Percentiles rank a stretch among this genome's conserved stretches.
Conservation (phyloP, 2,113 vertebrate species). For the Picathartes gymnocephalus region DNA sequence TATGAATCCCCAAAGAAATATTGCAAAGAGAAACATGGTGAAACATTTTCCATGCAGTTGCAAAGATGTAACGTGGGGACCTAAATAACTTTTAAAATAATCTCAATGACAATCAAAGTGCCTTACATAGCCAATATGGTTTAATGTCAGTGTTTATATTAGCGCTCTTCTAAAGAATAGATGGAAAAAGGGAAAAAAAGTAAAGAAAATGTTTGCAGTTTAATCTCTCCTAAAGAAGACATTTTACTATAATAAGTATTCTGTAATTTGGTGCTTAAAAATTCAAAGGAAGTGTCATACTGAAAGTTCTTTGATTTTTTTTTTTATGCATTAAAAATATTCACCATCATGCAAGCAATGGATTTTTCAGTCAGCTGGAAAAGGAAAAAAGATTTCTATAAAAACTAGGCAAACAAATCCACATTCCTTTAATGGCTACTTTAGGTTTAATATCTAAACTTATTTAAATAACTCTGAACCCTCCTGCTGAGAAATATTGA, state of each 20-base stretch:
- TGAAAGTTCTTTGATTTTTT: conserved; percentile 64
- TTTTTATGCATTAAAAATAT: conserved; percentile 72
- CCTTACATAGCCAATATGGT: conserved; percentile 78
- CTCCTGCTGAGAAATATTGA: conserved; percentile 84
- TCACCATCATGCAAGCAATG: conserved; percentile 68
- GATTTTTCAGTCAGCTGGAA: conserved; percentile 74
- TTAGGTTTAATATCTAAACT: conserved; percentile 85
- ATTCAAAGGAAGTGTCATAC: conserved; percentile 72
- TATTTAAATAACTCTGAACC: conserved; percentile 84
- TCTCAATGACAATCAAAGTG: conserved; percentile 82
- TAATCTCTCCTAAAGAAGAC: conserved; percentile 71
- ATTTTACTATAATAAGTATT: conserved; percentile 63
- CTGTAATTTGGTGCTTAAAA: conserved; percentile 73
- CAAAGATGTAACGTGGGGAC: conserved; percentile 75
- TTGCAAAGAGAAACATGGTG: conserved; percentile 86
- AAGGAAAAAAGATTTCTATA: conserved; percentile 59
- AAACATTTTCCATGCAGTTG: conserved; percentile 77
- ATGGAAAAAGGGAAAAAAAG: conserved; percentile 1
- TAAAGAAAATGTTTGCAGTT: conserved; percentile 36
- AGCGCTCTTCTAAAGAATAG: conserved; percentile 45
- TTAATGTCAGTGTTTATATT: conserved; percentile 78
- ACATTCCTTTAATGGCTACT: conserved; percentile 80
- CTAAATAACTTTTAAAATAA: conserved; percentile 87
- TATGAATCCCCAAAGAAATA: conserved; percentile 97
- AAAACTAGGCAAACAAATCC: conserved; percentile 77